Base-by-base conservation (phyloP, 1,140 invertebrate species). In the Tyrophagus putrescentiae region DNA sequence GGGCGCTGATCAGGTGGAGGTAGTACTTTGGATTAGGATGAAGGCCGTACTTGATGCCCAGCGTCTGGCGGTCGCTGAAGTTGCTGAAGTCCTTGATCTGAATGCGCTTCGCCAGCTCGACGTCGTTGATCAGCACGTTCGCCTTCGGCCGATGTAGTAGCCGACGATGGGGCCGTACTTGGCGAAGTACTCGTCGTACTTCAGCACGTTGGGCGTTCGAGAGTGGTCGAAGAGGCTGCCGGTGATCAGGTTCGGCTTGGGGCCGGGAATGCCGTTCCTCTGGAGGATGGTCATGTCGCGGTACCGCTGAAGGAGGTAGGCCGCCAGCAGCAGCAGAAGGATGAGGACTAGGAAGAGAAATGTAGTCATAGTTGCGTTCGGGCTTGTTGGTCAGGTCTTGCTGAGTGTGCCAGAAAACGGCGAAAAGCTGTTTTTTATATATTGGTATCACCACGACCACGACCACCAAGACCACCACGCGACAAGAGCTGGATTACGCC, bases 351-450 rank as follows among this genome's bases (percentile, higher is more conserved):
- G 31, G 7, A 48, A 21, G 18, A 48, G n/a, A n/a, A n/a, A n/a
- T n/a, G n/a, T n/a, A n/a, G n/a, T n/a, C n/a, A n/a, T n/a, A n/a
- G n/a, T n/a, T n/a, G n/a, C n/a, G n/a, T n/a, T n/a, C n/a, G n/a
- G n/a, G n/a, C n/a, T n/a, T n/a, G n/a, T 0, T 94, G 93, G 3
- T 90, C 93, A 58, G 97, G 93, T 70, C 98, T 93, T 0, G 90
- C 92, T 45, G 92, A 88, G 39, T 98, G 73, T 1, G 91, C 87
- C 65, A 97, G 79, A 9, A 89, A 82, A 28, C 82, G 80, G 29
- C 84, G 87, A 64, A 80, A 82, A 5, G 87, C 80, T 5, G 85
- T 77, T 18, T 86, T 72, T 3, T 84, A 64, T 1, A 82, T 80
- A 16, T 63, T 67, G 48, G 69, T 66, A 6, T 67, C 67, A 18